Base-by-base conservation (phyloP, 2,113 vertebrate genomes). In the Drymodes brunneopygia region DNA sequence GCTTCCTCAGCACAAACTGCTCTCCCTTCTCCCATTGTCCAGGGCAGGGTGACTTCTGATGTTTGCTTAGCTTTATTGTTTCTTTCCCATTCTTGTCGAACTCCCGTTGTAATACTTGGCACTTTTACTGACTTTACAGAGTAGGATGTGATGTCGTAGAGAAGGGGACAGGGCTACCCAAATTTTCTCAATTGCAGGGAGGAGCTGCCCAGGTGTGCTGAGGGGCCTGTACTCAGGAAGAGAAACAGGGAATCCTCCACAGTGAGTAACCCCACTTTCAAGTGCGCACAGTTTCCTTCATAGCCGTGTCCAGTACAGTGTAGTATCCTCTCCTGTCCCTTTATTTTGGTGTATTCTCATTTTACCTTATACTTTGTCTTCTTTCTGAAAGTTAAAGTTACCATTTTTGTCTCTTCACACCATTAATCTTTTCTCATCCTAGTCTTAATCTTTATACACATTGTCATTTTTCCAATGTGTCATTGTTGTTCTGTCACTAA, bases 131-230 rank as follows among this genome's bases (percentile, higher is more conserved):
- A 94, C 96, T 96, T 96, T 92, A 54, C 72, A 98, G 98, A 94
- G 89, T 92, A 98, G 97, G 97, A 96, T 98, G 96, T 97, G 97
- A 97, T 97, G 96, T 96, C 77, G 6, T 97, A 98, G 97, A 98
- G 97, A 91, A 98, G 97, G 98, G 97, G 96, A 97, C 97, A 98
- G 98, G 97, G 98, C 97, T 97, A 97, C 97, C 97, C 97, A 97
- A 97, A 97, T 98, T 97, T 97, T 98, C 97, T 98, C 95, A 97
- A 86, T 98, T 97, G 95, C 98, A 97, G 97, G 97, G 97, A 98
- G 97, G 97, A 97, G 97, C 97, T 98, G 97, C 84, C 97, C 96
- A 97, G 97, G 97, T 98, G 96, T 98, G 98, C 97, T 97, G 97
- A 98, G 97, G 97, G 97, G 95, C 96, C 96, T 96, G 94, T 97